Conservation (phyloP, 2,797 vertebrate species). For the Ceryle rudis region DNA sequence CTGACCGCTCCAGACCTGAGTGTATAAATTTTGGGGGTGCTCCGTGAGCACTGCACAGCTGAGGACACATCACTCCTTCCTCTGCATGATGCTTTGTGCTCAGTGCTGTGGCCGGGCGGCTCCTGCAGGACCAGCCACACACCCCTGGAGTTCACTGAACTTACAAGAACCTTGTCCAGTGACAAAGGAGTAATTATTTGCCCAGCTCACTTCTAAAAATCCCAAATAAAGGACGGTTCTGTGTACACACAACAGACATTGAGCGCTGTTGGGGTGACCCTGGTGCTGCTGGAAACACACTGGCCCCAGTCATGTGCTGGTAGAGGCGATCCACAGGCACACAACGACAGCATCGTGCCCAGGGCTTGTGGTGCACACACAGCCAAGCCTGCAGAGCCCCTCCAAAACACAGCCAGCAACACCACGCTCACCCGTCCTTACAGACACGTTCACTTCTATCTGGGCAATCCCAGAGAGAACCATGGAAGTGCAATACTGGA, state of each 20-base stretch:
- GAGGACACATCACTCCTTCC: background rate
- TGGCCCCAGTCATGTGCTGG: background rate
- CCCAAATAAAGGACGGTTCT: background rate
- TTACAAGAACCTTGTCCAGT: rapidly evolving
- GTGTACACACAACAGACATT: rapidly evolving
- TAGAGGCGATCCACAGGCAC: rapidly evolving
- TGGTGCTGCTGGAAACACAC: background rate
- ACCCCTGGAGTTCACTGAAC: rapidly evolving
- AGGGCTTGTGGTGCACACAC: rapidly evolving
- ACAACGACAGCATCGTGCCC: background rate
- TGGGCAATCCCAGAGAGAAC: background rate
- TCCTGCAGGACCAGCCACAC: background rate
- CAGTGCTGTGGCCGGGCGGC: rapidly evolving
- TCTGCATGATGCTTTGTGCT: rapidly evolving
- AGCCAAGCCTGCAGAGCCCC: background rate
- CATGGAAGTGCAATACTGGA: rapidly evolving
- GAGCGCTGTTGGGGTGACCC: background rate
- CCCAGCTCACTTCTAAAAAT: background rate
- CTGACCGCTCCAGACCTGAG: rapidly evolving
- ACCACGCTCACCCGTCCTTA: rapidly evolving
- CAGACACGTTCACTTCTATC: rapidly evolving
- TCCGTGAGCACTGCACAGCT: rapidly evolving
- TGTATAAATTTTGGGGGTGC: rapidly evolving
- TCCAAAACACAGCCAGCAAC: background rate
- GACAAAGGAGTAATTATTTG: background rate